Base-by-base conservation (phyloP, 2,797 vertebrate species). In the Girardinus metallicus region DNA sequence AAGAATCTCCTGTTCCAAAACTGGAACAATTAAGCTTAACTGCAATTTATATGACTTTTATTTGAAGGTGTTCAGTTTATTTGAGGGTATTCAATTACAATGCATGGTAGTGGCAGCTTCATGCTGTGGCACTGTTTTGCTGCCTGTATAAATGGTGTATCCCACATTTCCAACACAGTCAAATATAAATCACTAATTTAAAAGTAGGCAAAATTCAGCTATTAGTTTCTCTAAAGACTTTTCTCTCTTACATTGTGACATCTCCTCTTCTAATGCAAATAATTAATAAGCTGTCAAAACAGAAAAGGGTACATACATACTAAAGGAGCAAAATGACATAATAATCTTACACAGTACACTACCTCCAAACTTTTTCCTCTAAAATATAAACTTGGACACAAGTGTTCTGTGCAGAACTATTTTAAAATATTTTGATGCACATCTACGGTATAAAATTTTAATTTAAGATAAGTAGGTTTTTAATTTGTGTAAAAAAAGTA, bases 381-480 rank as follows among this genome's bases (percentile, higher is more conserved):
- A 13, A 16, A 16, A 62, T 16, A 62, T 62, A 62, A 62, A 62
- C 57, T 31, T 13, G 12, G 57, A 34, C 62, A 64, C 5, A 16
- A 36, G 3, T 4, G 18, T 36, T 64, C 7, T 36, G 29, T 21
- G 34, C 31, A 36, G 31, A 64, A 64, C 16, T 6, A 18, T 36
- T 3, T 64, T 1, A 34, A 36, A 64, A 13, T 29, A 6, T n/a
- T 57, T 57, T 57, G 10, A n/a, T 57, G 53, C 13, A 60, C 1
- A 0, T 31, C 57, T 60, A 31, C 1, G 0, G 13, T n/a, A 0
- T 57, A 12, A 57, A 57, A n/a, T 55, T n/a, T 1, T 1, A n/a
- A n/a, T 57, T n/a, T 29, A 29, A 57, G 26, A n/a, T 10, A 5
- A 57, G 26, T 57, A 29, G 53, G 4, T 57, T 57, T 55, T 57